Evolutionary conservation across 2,888 invertebrate species (phyloP).

Genomic region (Limenitis camilla): DNA sequence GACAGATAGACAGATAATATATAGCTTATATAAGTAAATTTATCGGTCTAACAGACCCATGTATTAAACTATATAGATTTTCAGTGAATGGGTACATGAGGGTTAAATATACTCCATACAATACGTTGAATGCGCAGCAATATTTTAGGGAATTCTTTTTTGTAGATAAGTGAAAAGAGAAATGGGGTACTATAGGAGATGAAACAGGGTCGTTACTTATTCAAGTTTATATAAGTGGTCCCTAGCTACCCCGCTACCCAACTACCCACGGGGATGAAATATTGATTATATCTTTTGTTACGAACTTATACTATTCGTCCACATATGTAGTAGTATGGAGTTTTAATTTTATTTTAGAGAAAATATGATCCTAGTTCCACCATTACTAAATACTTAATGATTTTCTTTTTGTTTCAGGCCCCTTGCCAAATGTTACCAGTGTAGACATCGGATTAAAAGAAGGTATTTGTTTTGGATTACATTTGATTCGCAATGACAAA

Average conservation of each 20-base stretch:
- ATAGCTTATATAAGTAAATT: too few relatives aligned
- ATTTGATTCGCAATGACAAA: too few relatives aligned
- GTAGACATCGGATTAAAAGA: slow-evolving; percentile 50
- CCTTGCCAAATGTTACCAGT: slow-evolving; percentile 56
- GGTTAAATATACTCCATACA: too few relatives aligned
- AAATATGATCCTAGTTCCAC: background rate
- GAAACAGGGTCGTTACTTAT: slow-evolving; percentile 3
- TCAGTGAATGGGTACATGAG: too few relatives aligned
- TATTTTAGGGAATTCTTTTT: background rate
- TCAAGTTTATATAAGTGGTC: slow-evolving; percentile 1
- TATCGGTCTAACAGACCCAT: too few relatives aligned
- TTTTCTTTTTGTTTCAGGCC: slow-evolving; percentile 47
- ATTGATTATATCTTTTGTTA: background rate
- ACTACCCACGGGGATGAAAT: background rate
- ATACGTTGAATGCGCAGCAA: background rate
- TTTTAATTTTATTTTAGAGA: background rate
- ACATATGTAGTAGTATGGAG: background rate
- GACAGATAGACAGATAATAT: too few relatives aligned
- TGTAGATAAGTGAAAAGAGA: background rate
- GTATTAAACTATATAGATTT: too few relatives aligned
- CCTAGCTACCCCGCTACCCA: background rate
- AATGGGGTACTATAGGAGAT: background rate
- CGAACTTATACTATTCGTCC: background rate
- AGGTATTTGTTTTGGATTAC: slow-evolving; percentile 35
- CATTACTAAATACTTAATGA: background rate